These are phyloP conservation scores for Zosterops borbonicus DNA, from an alignment of 2,113 vertebrate species.

Conservation along the genomic window DNA sequence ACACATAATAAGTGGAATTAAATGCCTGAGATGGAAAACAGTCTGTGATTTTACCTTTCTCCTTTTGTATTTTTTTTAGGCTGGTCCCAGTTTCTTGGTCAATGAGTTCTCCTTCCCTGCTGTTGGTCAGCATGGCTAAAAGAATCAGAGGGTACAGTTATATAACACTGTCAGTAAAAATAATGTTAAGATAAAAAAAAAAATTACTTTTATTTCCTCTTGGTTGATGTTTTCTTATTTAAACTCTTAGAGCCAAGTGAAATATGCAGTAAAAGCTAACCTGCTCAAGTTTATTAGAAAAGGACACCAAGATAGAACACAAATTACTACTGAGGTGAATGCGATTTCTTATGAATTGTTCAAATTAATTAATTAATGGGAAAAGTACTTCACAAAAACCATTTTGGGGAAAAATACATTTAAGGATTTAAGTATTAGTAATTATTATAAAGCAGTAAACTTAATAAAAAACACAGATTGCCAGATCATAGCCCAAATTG, in stretches of 20 bases:
- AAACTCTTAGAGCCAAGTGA: neutral
- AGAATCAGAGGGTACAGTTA: conserved; percentile 32
- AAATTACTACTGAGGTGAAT: neutral
- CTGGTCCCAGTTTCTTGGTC: conserved; percentile 80
- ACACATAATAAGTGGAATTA: neutral
- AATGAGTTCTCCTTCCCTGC: conserved; percentile 77
- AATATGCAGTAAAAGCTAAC: neutral
- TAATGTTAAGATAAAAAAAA: neutral
- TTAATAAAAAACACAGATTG: neutral
- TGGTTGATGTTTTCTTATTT: neutral
- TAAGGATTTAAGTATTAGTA: neutral
- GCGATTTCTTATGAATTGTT: neutral
- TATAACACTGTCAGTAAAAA: neutral
- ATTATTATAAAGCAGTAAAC: neutral
- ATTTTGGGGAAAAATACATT: neutral
- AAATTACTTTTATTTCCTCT: neutral
- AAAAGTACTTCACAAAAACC: neutral
- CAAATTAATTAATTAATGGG: neutral
- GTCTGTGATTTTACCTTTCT: conserved; percentile 81
- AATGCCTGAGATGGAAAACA: neutral
- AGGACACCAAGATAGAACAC: neutral
- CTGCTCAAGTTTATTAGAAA: neutral
- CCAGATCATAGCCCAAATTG: neutral
- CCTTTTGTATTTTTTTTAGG: conserved; percentile 86
- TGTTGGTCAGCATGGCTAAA: conserved; percentile 75